phyloP scores from a whole-genome alignment of 2,888 invertebrate species.

The Mythimna ferrago region DNA sequence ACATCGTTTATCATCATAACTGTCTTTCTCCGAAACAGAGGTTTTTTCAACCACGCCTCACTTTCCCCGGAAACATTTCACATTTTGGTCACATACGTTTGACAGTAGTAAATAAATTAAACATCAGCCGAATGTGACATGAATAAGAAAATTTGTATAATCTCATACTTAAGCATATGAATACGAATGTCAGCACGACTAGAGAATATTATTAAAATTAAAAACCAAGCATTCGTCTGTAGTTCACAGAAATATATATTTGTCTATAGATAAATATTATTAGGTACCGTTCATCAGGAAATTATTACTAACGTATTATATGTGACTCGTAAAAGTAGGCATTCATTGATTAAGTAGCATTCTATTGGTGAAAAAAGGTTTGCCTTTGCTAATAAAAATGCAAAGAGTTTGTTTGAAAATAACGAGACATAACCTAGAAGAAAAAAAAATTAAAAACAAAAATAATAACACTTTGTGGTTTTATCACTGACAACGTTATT shows the following conservation, averaged over 20 bases:
- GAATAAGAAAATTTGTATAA: constrained; percentile 17
- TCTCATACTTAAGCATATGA: not conserved
- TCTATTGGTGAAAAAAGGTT: no score
- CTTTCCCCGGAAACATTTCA: constrained; percentile 49
- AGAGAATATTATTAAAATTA: not conserved
- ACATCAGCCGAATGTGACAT: constrained; percentile 2
- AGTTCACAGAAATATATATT: not conserved
- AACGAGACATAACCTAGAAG: rapidly evolving
- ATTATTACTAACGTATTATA: not conserved
- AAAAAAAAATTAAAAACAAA: not conserved
- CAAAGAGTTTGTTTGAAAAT: not conserved
- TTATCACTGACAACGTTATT: no score
- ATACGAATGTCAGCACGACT: not conserved
- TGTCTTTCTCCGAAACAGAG: constrained; percentile 16
- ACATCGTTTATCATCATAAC: constrained; percentile 19
- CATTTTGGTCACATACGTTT: constrained; percentile 13
- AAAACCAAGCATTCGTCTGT: not conserved
- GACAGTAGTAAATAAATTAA: constrained; percentile 19
- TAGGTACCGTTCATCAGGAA: not conserved
- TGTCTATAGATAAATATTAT: not conserved
- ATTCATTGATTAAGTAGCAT: no score
- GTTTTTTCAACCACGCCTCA: constrained; percentile 9
- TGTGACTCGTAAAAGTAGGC: no score
- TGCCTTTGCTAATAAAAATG: not conserved
- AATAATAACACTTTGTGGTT: no score